phyloP scores from a whole-genome alignment of 23 tunicate species.

The Clavelina lepadiformis region DNA sequence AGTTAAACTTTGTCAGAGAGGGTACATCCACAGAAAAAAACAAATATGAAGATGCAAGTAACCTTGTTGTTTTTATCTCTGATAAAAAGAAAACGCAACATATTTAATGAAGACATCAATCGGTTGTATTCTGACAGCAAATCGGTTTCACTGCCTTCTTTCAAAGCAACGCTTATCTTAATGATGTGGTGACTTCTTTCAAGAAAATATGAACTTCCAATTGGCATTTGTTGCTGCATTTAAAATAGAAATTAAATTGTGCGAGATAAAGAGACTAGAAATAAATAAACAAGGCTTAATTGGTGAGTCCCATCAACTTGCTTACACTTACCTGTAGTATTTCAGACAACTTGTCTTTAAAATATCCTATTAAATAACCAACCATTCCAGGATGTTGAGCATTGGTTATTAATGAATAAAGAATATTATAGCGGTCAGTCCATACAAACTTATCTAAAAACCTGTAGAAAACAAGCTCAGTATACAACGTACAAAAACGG shows the following conservation, averaged over 20 bases:
- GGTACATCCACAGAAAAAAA: no score
- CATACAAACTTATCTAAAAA: conserved; percentile 61
- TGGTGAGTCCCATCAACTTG: background rate
- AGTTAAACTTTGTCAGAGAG: no score
- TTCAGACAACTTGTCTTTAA: conserved; percentile 57
- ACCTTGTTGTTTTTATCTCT: conserved; percentile 41
- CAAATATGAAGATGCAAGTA: background rate
- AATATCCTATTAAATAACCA: conserved; percentile 51
- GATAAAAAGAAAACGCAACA: conserved; percentile 42
- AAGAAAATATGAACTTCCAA: no score
- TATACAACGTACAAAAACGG: background rate
- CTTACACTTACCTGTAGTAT: conserved; percentile 21
- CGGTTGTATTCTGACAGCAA: conserved; percentile 46
- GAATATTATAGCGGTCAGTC: conserved; percentile 41
- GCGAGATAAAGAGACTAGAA: no score
- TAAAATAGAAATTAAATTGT: no score
- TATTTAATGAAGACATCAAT: conserved; percentile 50
- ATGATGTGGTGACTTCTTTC: no score
- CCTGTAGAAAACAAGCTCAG: conserved; percentile 4
- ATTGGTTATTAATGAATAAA: conserved; percentile 19
- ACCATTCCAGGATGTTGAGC: conserved; percentile 35
- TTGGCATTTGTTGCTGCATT: no score
- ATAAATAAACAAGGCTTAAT: background rate
- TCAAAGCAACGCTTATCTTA: no score
- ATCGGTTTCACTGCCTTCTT: conserved; percentile 68